phyloP scores from a whole-genome alignment of 2,797 vertebrate genomes.

The Gambelia wislizenii region DNA sequence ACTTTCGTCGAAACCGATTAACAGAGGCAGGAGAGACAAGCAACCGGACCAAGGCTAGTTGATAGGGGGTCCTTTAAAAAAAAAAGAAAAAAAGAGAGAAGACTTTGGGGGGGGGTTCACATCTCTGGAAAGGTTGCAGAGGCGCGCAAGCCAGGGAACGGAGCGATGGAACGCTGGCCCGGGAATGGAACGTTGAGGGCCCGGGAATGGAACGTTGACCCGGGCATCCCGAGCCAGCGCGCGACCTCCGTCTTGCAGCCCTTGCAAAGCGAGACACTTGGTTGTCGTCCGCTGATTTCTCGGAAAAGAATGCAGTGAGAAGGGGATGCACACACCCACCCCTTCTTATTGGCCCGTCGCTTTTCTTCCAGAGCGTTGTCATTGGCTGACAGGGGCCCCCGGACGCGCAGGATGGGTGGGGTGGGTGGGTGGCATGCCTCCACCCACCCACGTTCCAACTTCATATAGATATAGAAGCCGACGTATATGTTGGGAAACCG shows the following conservation, averaged over 20 bases:
- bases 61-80: too few species aligned
- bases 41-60: too few species aligned
- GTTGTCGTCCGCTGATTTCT: constrained; percentile 80
- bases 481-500: neutral
- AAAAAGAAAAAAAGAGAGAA: too few species aligned
- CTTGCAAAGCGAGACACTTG: neutral
- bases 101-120: too few species aligned
- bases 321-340: constrained; percentile 62
- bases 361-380: neutral
- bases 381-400: constrained; percentile 18
- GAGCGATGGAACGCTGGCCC: constrained; percentile 13
- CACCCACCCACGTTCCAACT: neutral
- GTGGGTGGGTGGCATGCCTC: neutral
- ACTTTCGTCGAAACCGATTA: too few species aligned
- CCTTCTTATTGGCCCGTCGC: constrained; percentile 41
- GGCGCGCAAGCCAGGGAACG: neutral
- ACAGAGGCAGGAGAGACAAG: too few species aligned
- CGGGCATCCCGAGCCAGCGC: too few species aligned
- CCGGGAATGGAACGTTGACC: neutral
- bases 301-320: constrained; percentile 83
- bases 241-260: neutral
- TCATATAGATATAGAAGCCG: neutral
- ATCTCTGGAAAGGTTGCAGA: too few species aligned
- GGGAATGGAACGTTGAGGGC: neutral
- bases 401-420: too few species aligned